Evolutionary conservation across 2,888 invertebrate species (phyloP).

Genomic region (Meta bourneti): DNA sequence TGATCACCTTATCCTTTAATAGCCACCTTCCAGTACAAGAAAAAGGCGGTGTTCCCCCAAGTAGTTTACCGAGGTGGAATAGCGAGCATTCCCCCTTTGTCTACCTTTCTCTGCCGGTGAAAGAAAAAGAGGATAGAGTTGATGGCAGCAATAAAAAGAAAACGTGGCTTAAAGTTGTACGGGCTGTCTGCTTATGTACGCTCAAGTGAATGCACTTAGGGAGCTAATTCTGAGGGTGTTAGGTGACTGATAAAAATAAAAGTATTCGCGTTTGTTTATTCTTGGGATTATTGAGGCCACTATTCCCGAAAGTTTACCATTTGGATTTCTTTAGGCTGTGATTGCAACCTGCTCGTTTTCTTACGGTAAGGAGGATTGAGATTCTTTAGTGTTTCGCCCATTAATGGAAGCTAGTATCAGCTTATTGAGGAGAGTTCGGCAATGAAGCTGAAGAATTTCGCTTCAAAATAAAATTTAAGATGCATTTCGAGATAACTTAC

Average conservation of each 20-base stretch:
- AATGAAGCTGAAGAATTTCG: background rate
- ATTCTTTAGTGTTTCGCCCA: background rate
- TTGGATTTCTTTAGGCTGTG: background rate
- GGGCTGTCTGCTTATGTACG: background rate
- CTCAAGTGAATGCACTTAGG: background rate
- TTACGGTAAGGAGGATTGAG: background rate
- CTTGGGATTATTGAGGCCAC: background rate
- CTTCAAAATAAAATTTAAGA: background rate
- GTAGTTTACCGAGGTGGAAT: conserved; percentile 13
- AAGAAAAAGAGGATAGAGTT: background rate
- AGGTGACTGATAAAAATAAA: background rate
- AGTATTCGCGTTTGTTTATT: background rate
- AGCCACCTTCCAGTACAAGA: conserved; percentile 14
- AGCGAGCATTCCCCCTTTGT: background rate
- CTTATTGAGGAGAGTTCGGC: background rate
- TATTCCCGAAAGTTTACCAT: background rate
- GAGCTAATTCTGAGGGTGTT: background rate
- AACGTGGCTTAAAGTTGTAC: background rate
- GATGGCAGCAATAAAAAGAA: background rate
- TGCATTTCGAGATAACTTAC: background rate
- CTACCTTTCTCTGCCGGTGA: background rate
- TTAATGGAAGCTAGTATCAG: background rate
- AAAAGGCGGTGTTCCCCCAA: conserved; percentile 34
- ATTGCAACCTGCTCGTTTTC: background rate
- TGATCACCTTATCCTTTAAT: conserved; percentile 12